These are phyloP conservation scores for Clarias magur DNA, from an alignment of 2,113 vertebrate species.

Conservation along the genomic window DNA sequence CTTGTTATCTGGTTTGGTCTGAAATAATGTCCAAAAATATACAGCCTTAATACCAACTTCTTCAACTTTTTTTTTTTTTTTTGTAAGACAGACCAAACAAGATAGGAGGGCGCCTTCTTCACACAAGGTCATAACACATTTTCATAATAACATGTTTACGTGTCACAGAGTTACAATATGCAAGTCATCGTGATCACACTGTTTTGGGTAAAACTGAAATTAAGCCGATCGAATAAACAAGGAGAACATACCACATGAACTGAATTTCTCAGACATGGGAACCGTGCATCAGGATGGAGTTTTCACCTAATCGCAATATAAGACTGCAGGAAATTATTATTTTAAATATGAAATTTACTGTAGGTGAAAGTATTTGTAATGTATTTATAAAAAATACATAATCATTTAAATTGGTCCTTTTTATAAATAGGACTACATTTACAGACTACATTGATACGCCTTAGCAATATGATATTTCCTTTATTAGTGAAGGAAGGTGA, in stretches of 20 bases:
- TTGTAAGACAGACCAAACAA: not conserved
- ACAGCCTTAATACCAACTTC: not conserved
- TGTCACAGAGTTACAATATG: not conserved
- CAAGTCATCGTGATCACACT: not conserved
- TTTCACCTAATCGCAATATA: not conserved
- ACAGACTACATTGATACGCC: not conserved
- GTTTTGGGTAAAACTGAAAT: not conserved
- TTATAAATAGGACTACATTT: not conserved
- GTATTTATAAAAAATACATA: too few relatives aligned
- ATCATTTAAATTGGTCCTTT: not conserved
- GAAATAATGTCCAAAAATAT: not conserved
- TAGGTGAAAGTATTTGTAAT: not conserved
- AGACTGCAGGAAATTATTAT: not conserved
- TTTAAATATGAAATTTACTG: too few relatives aligned
- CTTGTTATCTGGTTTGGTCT: not conserved
- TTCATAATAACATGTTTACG: not conserved
- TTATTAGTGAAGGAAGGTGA: not conserved
- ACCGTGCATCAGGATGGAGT: not conserved
- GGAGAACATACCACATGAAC: not conserved
- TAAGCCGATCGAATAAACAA: not conserved
- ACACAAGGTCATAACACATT: constrained; percentile 8
- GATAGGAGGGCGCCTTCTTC: not conserved
- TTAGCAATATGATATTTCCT: not conserved
- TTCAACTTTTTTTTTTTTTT: not conserved
- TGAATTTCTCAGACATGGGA: not conserved